Conservation (phyloP, 53 echinoderm and acorn worm species). For the Luidia sarsii region DNA sequence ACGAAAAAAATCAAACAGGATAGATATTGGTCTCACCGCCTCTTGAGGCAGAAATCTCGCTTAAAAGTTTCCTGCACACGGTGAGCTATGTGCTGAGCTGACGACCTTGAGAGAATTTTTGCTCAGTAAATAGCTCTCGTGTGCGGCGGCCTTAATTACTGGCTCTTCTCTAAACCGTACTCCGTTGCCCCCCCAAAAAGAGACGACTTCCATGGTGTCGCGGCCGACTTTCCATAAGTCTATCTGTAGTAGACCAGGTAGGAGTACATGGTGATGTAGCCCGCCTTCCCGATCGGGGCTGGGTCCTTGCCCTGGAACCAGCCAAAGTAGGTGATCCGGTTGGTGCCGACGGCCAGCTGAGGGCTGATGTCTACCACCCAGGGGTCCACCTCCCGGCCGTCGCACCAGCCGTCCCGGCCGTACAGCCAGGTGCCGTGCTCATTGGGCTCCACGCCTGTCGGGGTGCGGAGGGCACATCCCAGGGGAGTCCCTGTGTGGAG, state of each 20-base stretch:
- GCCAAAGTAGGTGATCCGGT: conserved; percentile 82
- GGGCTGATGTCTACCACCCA: conserved; percentile 79
- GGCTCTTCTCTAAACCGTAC: too few relatives aligned
- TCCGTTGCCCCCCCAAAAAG: too few relatives aligned
- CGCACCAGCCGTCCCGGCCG: conserved; percentile 93
- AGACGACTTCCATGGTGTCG: too few relatives aligned
- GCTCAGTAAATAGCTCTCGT: too few relatives aligned
- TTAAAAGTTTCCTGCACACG: too few relatives aligned
- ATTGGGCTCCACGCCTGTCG: conserved; percentile 86
- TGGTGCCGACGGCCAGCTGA: conserved; percentile 37
- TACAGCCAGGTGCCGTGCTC: conserved; percentile 96
- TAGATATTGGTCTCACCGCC: too few relatives aligned
- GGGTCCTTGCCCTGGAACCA: conserved; percentile 92
- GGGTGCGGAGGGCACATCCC: conserved; percentile 74
- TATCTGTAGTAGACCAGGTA: conserved; percentile 73
- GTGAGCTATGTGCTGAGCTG: too few relatives aligned
- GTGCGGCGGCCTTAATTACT: too few relatives aligned
- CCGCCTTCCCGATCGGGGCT: conserved; percentile 67
- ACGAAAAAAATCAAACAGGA: too few relatives aligned
- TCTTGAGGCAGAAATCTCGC: too few relatives aligned
- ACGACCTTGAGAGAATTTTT: too few relatives aligned
- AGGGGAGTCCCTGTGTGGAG: conserved; percentile 76
- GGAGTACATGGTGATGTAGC: conserved; percentile 81
- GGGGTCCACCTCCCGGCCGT: conserved; percentile 88
- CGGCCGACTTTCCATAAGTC: neutral